These are phyloP conservation scores for Caenorhabditis doughertyi DNA, from an alignment of 2,888 invertebrate genomes.

Conservation along the genomic window DNA sequence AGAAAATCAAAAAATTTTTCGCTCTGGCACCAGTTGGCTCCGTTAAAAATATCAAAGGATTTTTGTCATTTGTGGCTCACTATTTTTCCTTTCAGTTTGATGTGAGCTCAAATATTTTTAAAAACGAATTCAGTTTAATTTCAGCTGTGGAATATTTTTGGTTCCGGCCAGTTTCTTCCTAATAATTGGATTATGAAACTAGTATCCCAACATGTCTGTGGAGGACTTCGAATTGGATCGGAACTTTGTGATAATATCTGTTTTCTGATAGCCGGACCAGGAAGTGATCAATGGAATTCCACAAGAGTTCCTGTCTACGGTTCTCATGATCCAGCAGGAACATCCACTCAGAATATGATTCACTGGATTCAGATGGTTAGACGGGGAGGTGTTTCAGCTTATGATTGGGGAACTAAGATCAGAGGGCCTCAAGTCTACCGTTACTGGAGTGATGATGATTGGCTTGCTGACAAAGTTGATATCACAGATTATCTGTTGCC, in stretches of 20 bases:
- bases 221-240: slow-evolving; percentile 51
- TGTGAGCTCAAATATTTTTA: slow-evolving; percentile 30
- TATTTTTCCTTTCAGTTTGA: slow-evolving; percentile 69
- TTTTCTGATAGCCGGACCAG: slow-evolving; percentile 88
- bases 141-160: slow-evolving; percentile 58
- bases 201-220: slow-evolving; percentile 78
- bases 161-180: slow-evolving; percentile 83
- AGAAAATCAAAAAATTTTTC: slow-evolving; percentile 79
- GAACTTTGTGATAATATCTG: slow-evolving; percentile 88
- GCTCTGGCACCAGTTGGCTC: slow-evolving; percentile 80
- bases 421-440: slow-evolving; percentile 61
- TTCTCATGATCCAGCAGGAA: slow-evolving; percentile 84
- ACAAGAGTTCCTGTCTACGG: slow-evolving; percentile 82
- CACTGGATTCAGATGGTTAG: slow-evolving; percentile 83
- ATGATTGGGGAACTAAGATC: slow-evolving; percentile 66
- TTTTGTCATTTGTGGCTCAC: slow-evolving; percentile 73
- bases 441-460: slow-evolving; percentile 72
- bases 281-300: slow-evolving; percentile 78
- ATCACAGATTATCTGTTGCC: slow-evolving; percentile 62
- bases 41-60: slow-evolving; percentile 82
- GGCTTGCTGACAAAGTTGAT: slow-evolving; percentile 71
- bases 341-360: too few relatives aligned
- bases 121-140: too few relatives aligned
- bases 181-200: slow-evolving; percentile 74
- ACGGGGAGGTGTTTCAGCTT: slow-evolving; percentile 60